phyloP scores from a whole-genome alignment of 2,797 vertebrate genomes.

The Sciaenops ocellatus region DNA sequence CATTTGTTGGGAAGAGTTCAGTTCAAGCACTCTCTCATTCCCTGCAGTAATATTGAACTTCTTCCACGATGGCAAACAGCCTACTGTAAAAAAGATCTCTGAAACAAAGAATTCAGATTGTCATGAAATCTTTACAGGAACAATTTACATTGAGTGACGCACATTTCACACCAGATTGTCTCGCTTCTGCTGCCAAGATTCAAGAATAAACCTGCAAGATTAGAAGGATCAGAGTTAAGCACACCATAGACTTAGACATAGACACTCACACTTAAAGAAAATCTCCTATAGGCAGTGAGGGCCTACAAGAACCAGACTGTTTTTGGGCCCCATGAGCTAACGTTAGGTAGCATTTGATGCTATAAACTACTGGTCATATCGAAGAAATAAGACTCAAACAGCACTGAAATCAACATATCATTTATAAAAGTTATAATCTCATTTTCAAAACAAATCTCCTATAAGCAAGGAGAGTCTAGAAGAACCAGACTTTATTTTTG shows the following conservation, averaged over 20 bases:
- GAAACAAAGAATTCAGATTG: background rate
- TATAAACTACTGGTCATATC: too few species aligned
- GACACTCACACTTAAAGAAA: too few species aligned
- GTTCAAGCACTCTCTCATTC: slow-evolving; percentile 33
- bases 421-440: too few species aligned
- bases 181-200: background rate
- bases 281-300: too few species aligned
- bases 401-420: too few species aligned
- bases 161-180: background rate
- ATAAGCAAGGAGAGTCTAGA: too few species aligned
- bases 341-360: too few species aligned
- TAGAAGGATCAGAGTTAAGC: background rate
- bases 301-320: too few species aligned
- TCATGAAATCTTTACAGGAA: slow-evolving; percentile 8
- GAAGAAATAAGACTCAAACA: too few species aligned
- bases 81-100: background rate
- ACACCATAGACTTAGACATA: too few species aligned
- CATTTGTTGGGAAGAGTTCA: slow-evolving; percentile 35
- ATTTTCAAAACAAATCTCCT: too few species aligned
- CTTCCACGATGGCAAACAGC: slow-evolving; percentile 10
- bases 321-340: background rate
- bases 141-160: background rate
- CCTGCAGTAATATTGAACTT: slow-evolving; percentile 46
- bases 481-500: too few species aligned
- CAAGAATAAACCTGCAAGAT: background rate